Conservation (phyloP, 64 coral and sea anemone species). For the Stichodactyla helianthus region DNA sequence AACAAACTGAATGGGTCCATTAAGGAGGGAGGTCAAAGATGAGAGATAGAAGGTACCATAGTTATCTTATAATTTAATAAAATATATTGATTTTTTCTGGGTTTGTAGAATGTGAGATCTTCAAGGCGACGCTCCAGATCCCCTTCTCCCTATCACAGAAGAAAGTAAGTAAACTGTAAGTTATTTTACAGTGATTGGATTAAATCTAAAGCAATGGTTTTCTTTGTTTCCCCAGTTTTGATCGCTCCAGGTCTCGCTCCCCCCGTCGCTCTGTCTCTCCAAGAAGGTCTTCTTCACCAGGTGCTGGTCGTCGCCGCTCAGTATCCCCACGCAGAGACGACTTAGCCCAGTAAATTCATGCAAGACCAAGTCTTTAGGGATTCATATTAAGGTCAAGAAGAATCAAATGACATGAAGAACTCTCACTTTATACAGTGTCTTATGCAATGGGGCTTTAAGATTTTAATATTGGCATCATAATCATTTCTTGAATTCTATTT, state of each 20-base stretch:
- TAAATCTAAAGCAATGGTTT: background rate
- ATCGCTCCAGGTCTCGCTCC: slow-evolving; percentile 65
- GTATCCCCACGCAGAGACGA: slow-evolving; percentile 45
- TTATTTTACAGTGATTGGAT: background rate
- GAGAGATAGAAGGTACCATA: no score
- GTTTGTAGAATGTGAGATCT: slow-evolving; percentile 12
- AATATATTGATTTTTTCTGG: background rate
- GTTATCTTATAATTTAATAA: background rate
- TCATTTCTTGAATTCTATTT: no score
- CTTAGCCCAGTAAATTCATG: background rate
- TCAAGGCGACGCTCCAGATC: slow-evolving; percentile 14
- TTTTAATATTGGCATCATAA: no score
- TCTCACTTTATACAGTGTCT: no score
- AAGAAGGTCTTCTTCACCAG: slow-evolving; percentile 38
- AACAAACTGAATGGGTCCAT: no score
- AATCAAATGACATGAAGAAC: no score
- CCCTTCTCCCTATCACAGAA: slow-evolving; percentile 6
- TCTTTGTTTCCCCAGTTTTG: slow-evolving; percentile 7
- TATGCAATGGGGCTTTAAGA: no score
- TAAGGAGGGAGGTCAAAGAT: no score
- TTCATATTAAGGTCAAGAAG: no score
- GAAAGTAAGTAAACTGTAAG: background rate
- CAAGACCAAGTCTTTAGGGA: no score
- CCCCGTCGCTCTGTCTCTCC: slow-evolving; percentile 26
- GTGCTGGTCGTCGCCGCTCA: slow-evolving; percentile 20